Evolutionary conservation across 2,113 vertebrate genomes (phyloP).

Genomic region (Mirounga angustirostris): DNA sequence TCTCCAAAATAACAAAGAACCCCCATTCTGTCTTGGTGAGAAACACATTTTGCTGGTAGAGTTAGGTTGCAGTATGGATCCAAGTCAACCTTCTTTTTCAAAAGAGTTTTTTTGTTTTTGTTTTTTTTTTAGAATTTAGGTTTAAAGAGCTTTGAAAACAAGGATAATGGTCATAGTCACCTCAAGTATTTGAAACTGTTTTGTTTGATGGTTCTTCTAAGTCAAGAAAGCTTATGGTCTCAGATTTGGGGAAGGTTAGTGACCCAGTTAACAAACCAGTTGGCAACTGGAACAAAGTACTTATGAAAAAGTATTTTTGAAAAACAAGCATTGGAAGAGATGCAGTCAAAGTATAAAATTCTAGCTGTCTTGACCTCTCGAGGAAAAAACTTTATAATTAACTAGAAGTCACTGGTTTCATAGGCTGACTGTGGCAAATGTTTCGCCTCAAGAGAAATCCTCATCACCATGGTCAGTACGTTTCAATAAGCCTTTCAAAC

Average conservation of each 20-base stretch:
- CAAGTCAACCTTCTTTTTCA: slow-evolving; percentile 47
- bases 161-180: not conserved
- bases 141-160: slow-evolving; percentile 61
- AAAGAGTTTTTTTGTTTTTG: not conserved
- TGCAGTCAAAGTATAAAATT: slow-evolving; percentile 42
- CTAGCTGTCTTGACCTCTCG: slow-evolving; percentile 37
- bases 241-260: slow-evolving; percentile 58
- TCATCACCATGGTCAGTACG: not conserved
- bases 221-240: slow-evolving; percentile 49
- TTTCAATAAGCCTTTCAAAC: not conserved
- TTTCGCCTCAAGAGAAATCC: not conserved
- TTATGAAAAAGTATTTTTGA: slow-evolving; percentile 61
- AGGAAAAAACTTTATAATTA: slow-evolving; percentile 45
- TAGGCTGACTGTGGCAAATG: not conserved
- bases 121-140: not conserved
- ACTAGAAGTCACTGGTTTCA: slow-evolving; percentile 18
- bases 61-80: not conserved
- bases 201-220: slow-evolving; percentile 65
- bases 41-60: not conserved
- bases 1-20: not conserved
- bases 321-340: slow-evolving; percentile 52
- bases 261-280: slow-evolving; percentile 64
- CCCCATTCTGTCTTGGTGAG: not conserved
- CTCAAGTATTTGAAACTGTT: slow-evolving; percentile 49
- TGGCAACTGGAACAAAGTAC: slow-evolving; percentile 59